Percentiles rank a stretch among this genome's conserved stretches.
Evolutionary conservation across 2,113 vertebrate genomes (phyloP).

Genomic region (Chunga burmeisteri): DNA sequence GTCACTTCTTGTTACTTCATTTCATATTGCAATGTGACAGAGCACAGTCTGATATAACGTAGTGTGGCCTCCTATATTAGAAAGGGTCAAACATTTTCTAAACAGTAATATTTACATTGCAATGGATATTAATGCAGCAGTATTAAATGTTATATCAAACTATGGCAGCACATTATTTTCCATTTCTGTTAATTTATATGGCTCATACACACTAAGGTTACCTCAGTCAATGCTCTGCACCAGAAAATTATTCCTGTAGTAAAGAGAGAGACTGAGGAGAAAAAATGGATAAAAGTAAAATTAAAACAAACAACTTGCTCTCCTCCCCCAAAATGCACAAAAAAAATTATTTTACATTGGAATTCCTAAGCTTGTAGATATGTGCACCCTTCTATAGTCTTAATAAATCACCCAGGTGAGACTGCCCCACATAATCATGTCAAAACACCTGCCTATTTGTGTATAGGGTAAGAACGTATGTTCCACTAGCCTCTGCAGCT

Average conservation of each 20-base stretch:
- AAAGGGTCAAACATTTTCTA: constrained; percentile 34
- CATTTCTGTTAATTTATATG: neutral
- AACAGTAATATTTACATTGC: constrained; percentile 38
- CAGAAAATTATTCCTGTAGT: neutral
- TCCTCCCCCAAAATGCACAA: neutral
- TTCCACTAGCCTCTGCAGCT: neutral
- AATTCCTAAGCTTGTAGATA: neutral
- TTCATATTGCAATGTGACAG: neutral
- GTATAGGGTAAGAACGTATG: fast-evolving
- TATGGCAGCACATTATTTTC: neutral
- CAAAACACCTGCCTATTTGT: neutral
- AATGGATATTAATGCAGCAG: neutral
- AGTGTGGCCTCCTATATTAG: constrained; percentile 18
- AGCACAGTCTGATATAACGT: constrained; percentile 27
- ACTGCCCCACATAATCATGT: neutral
- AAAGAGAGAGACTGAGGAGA: neutral
- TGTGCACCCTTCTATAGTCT: neutral
- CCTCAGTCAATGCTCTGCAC: neutral
- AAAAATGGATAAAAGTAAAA: neutral
- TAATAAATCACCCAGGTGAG: neutral
- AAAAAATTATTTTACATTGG: neutral
- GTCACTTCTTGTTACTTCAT: constrained; percentile 61
- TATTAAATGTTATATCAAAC: neutral
- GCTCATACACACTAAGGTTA: neutral
- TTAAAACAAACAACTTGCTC: neutral